Conservation (phyloP, 2,888 invertebrate species). For the Caenorhabditis imperialis region DNA sequence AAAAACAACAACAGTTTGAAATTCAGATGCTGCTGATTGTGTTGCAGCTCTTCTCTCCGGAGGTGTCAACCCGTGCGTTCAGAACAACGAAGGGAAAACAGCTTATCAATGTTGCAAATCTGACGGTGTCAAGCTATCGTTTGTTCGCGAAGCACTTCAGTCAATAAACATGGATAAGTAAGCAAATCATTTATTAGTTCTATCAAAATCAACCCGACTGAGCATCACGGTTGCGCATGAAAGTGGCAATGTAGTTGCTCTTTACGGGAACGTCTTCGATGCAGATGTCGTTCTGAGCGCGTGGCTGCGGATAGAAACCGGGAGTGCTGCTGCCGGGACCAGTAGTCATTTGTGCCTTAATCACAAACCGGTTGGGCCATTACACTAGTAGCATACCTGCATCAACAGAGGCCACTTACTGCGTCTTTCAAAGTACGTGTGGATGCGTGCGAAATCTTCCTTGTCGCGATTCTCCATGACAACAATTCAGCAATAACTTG, state of each 20-base stretch:
- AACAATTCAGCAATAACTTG: too few relatives aligned
- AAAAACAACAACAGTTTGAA: not conserved
- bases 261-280: conserved; percentile 40
- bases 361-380: too few relatives aligned
- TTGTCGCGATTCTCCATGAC: conserved; percentile 33
- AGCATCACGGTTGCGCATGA: conserved; percentile 7
- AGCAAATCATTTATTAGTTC: conserved; percentile 52
- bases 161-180: conserved; percentile 83
- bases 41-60: conserved; percentile 82
- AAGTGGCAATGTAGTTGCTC: conserved; percentile 22
- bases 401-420: conserved; percentile 36
- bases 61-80: conserved; percentile 82
- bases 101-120: conserved; percentile 80
- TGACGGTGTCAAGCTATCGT: conserved; percentile 81
- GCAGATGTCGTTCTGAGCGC: conserved; percentile 16
- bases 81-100: conserved; percentile 82
- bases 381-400: conserved; percentile 20
- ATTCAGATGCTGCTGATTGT: conserved; percentile 78
- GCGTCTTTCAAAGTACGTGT: conserved; percentile 24
- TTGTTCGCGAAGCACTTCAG: conserved; percentile 82
- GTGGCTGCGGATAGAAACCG: conserved; percentile 43
- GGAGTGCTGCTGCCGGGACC: conserved; percentile 44
- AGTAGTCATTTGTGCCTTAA: conserved; percentile 39
- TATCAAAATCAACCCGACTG: conserved; percentile 21
- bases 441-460: conserved; percentile 33